These are phyloP conservation scores for Platyscapa corneri DNA, from an alignment of 1,140 invertebrate species.

Conservation along the genomic window DNA sequence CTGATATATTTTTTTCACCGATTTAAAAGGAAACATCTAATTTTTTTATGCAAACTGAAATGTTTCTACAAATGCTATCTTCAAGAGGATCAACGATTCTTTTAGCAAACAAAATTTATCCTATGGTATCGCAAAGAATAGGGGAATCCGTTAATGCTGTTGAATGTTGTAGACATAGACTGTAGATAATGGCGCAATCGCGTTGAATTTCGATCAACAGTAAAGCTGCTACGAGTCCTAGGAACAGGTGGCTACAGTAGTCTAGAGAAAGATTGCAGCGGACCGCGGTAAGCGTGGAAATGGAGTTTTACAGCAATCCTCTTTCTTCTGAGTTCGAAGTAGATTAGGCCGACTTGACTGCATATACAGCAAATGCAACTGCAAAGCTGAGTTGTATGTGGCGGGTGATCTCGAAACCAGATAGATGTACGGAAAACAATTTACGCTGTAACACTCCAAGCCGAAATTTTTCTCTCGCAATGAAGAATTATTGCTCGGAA, in stretches of 20 bases:
- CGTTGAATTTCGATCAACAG: constrained; percentile 44
- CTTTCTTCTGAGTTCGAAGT: constrained; percentile 24
- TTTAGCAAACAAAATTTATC: constrained; percentile 5
- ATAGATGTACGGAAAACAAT: constrained; percentile 1
- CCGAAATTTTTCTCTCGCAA: not conserved
- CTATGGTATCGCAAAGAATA: not conserved
- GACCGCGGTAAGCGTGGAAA: constrained; percentile 2
- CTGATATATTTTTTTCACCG: not conserved
- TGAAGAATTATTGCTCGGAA: not conserved
- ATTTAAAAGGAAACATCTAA: not conserved
- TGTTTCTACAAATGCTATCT: not conserved
- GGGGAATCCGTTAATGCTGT: constrained; percentile 6
- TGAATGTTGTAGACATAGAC: not conserved
- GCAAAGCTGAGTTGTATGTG: not conserved
- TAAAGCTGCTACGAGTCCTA: not conserved
- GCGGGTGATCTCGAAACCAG: not conserved
- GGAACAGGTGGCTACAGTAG: constrained; percentile 28
- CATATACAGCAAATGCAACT: not conserved
- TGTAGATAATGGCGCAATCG: constrained; percentile 30
- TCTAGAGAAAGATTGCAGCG: not conserved
- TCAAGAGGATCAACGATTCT: not conserved
- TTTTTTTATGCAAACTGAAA: not conserved
- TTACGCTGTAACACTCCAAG: not conserved
- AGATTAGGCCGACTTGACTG: constrained; percentile 36
- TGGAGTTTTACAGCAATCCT: constrained; percentile 35